Evolutionary conservation across 1,140 invertebrate species (phyloP).

Genomic region (Agrypnia vestita): DNA sequence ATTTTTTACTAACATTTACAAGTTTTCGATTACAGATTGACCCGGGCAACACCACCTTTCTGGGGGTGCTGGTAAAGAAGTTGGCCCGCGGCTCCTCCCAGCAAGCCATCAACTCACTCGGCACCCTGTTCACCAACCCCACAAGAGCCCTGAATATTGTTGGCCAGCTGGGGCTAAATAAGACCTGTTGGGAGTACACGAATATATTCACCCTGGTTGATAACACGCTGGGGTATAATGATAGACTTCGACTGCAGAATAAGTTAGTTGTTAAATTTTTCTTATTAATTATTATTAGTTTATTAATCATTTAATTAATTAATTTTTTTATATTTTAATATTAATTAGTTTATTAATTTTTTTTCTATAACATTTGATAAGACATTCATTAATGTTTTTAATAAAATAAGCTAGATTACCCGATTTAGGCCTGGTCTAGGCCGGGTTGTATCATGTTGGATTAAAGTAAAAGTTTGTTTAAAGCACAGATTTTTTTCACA

Average conservation of each 20-base stretch:
- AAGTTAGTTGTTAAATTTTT: conserved; percentile 66
- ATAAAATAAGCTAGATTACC: too few species aligned
- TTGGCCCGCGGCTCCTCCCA: conserved; percentile 69
- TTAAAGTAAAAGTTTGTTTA: too few species aligned
- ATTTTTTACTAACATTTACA: too few species aligned
- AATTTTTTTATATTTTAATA: too few species aligned
- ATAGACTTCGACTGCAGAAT: conserved; percentile 66
- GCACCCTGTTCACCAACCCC: conserved; percentile 66
- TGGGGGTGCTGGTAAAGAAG: conserved; percentile 69
- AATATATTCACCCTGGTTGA: conserved; percentile 68
- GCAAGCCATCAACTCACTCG: conserved; percentile 67
- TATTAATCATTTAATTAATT: too few species aligned
- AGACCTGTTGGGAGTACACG: conserved; percentile 71
- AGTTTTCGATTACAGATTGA: conserved; percentile 68
- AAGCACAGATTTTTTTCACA: too few species aligned
- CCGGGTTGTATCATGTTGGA: too few species aligned
- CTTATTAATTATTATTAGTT: too few species aligned
- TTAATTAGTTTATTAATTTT: too few species aligned
- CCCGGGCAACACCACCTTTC: conserved; percentile 68
- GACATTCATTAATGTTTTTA: too few species aligned
- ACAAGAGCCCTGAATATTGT: conserved; percentile 67
- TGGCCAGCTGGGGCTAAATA: conserved; percentile 68
- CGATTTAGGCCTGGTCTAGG: too few species aligned
- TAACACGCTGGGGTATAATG: conserved; percentile 68
- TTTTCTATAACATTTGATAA: too few species aligned